These are phyloP conservation scores for Epinotia nisella DNA, from an alignment of 2,888 invertebrate genomes.

Conservation along the genomic window DNA sequence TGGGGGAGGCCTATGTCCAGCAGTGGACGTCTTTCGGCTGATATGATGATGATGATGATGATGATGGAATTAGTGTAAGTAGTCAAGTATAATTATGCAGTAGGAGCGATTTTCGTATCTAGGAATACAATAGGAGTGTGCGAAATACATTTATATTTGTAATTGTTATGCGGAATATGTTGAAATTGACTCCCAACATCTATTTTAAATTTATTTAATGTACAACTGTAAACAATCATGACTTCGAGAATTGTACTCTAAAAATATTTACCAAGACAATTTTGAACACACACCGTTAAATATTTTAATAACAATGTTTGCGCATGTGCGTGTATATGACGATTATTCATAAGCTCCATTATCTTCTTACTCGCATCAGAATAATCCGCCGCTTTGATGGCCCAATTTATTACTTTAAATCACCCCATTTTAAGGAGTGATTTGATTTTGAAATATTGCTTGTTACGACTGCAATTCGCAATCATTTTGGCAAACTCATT, in stretches of 20 bases:
- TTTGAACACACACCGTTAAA: neutral
- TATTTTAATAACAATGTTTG: neutral
- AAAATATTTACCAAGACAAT: neutral
- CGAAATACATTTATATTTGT: too few species aligned
- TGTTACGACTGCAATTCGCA: slow-evolving; percentile 58
- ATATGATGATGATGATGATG: too few species aligned
- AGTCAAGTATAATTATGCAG: too few species aligned
- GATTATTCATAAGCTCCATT: neutral
- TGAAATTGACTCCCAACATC: neutral
- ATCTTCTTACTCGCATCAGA: slow-evolving; percentile 4
- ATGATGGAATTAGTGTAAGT: too few species aligned
- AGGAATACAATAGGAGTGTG: too few species aligned
- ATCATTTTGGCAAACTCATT: slow-evolving; percentile 20
- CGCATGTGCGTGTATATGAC: neutral
- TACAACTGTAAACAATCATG: neutral
- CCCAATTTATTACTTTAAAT: slow-evolving; percentile 65
- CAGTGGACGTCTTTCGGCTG: too few species aligned
- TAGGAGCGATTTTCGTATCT: too few species aligned
- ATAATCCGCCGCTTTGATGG: slow-evolving; percentile 34
- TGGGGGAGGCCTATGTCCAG: too few species aligned
- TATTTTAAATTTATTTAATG: neutral
- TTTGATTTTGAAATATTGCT: slow-evolving; percentile 71
- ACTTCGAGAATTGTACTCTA: neutral
- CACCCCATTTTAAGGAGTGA: slow-evolving; percentile 60
- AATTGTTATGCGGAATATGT: neutral